phyloP scores from a whole-genome alignment of 1,140 invertebrate genomes.

The Cyrtorhinus lividipennis region DNA sequence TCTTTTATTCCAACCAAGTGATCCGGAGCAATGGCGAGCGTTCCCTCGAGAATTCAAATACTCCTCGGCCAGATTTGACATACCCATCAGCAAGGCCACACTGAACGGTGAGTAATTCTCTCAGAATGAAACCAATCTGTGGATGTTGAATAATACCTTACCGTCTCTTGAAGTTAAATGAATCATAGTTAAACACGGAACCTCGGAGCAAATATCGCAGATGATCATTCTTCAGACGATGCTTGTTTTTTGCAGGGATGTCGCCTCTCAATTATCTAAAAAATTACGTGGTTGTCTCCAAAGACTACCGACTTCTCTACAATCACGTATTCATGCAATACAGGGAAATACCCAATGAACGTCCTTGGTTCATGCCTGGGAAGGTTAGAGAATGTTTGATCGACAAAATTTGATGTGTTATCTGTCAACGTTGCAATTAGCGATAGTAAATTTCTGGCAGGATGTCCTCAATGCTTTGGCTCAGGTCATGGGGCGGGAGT shows the following conservation, averaged over 20 bases:
- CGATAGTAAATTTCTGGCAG: conserved; percentile 21
- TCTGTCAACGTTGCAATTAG: not conserved
- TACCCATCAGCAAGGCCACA: not conserved
- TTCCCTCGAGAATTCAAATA: conserved; percentile 10
- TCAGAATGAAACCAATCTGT: too few species aligned
- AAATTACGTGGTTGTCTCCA: conserved; percentile 12
- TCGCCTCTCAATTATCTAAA: conserved; percentile 12
- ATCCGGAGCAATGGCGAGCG: conserved; percentile 13
- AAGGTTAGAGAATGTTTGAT: not conserved
- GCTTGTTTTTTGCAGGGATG: not conserved
- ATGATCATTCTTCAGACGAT: too few species aligned
- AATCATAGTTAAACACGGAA: too few species aligned
- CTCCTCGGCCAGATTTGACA: conserved; percentile 6
- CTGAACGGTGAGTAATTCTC: conserved; percentile 6
- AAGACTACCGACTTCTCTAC: conserved; percentile 10
- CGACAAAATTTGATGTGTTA: not conserved
- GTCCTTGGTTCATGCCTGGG: not conserved
- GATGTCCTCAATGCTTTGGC: conserved; percentile 37
- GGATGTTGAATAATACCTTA: too few species aligned
- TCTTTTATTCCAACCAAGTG: not conserved
- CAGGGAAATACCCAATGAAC: conserved; percentile 4
- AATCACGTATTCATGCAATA: conserved; percentile 12
- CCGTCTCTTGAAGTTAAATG: too few species aligned
- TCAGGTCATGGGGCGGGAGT: conserved; percentile 42
- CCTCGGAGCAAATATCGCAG: too few species aligned